phyloP scores from a whole-genome alignment of 2,113 vertebrate genomes.

The Rallus limicola region DNA sequence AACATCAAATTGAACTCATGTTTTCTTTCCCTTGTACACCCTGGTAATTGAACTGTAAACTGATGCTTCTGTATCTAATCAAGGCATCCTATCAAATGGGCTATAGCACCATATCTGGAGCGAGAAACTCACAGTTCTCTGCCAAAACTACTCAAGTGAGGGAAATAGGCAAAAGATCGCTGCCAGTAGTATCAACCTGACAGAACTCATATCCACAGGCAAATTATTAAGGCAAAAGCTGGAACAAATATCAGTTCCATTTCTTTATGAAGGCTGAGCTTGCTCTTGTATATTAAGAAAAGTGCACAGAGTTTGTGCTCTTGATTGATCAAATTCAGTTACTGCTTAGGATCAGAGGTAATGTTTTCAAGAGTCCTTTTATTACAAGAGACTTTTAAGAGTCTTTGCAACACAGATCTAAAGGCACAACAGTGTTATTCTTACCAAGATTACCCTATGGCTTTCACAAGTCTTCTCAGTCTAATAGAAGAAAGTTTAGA shows the following conservation, averaged over 20 bases:
- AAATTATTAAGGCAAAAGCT: background rate
- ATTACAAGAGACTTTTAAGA: background rate
- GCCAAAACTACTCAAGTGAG: background rate
- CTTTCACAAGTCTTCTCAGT: background rate
- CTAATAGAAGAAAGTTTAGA: background rate
- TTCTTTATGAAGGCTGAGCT: background rate
- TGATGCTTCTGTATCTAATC: background rate
- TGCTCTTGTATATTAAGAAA: background rate
- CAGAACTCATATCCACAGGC: background rate
- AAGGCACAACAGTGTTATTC: background rate
- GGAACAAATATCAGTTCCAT: background rate
- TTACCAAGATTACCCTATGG: background rate
- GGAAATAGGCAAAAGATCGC: background rate
- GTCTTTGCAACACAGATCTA: background rate
- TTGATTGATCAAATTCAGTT: background rate
- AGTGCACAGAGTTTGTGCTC: background rate
- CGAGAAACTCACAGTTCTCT: background rate
- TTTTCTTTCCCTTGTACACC: background rate
- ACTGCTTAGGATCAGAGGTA: background rate
- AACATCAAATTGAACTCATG: background rate
- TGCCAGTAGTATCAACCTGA: background rate
- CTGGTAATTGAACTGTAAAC: background rate
- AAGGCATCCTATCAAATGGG: background rate
- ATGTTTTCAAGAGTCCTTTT: background rate
- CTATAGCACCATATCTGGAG: background rate